Conservation (phyloP, 2,888 invertebrate species). For the Rhodophaea formosa region DNA sequence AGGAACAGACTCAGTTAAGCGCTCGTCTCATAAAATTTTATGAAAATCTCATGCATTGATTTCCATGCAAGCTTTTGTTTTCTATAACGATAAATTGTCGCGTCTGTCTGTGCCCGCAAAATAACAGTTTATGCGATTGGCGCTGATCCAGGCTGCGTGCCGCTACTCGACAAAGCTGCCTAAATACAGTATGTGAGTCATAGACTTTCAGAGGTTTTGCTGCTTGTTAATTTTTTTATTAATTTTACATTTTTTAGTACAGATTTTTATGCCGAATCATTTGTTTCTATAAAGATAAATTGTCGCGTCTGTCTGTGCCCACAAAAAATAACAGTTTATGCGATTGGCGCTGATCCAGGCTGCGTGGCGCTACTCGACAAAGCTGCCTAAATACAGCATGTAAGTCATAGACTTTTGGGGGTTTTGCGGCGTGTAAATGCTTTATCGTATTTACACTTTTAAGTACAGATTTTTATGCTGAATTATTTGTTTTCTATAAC, state of each 20-base stretch:
- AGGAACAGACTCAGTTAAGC: too few relatives aligned
- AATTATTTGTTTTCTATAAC: conserved; percentile 25
- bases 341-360: conserved; percentile 52
- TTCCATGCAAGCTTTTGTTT: conserved; percentile 15
- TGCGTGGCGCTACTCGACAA: conserved; percentile 28
- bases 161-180: conserved; percentile 1
- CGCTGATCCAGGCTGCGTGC: conserved; percentile 45
- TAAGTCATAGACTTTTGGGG: too few relatives aligned
- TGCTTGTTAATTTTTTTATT: not conserved
- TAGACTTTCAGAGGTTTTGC: not conserved
- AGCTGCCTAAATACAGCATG: not conserved
- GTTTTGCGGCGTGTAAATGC: too few relatives aligned
- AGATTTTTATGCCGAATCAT: too few relatives aligned
- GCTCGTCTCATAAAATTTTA: too few relatives aligned
- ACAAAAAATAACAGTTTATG: conserved; percentile 58
- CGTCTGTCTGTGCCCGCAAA: conserved; percentile 48
- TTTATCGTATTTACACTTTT: too few relatives aligned
- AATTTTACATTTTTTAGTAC: too few relatives aligned
- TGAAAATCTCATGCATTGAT: not conserved
- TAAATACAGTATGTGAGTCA: not conserved
- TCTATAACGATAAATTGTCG: conserved; percentile 26
- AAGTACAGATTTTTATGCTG: too few relatives aligned
- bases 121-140: conserved; percentile 59
- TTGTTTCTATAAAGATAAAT: conserved; percentile 28
- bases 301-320: conserved; percentile 41